These are phyloP conservation scores for Sesia apiformis DNA, from an alignment of 2,888 invertebrate genomes.

Conservation along the genomic window DNA sequence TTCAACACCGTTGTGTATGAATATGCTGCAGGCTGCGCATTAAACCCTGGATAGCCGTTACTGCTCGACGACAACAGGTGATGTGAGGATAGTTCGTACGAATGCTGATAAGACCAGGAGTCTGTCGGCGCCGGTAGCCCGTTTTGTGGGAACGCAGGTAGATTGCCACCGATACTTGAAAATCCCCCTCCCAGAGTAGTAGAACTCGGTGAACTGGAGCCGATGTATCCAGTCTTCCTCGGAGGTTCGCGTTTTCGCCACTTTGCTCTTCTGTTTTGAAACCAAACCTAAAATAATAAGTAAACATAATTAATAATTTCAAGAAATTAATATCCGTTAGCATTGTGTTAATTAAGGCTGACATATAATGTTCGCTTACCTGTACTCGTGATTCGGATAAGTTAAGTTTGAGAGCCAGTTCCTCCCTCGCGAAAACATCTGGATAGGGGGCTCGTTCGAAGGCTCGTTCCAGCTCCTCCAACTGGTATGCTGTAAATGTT, in stretches of 20 bases:
- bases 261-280: conserved; percentile 93
- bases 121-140: conserved; percentile 81
- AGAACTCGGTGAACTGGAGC: conserved; percentile 80
- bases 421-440: conserved; percentile 96
- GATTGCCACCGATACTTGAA: conserved; percentile 59
- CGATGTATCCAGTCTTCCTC: conserved; percentile 88
- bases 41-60: conserved; percentile 78
- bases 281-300: conserved; percentile 78
- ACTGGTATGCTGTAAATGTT: conserved; percentile 95
- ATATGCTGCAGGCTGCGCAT: conserved; percentile 72
- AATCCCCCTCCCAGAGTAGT: conserved; percentile 79
- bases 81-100: conserved; percentile 84
- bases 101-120: conserved; percentile 86
- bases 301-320: neutral
- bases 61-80: conserved; percentile 83
- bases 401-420: conserved; percentile 91
- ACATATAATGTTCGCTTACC: conserved; percentile 24
- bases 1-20: conserved; percentile 81
- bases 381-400: conserved; percentile 84
- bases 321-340: neutral
- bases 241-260: conserved; percentile 97
- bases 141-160: conserved; percentile 74
- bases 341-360: neutral
- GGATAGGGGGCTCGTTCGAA: conserved; percentile 97
- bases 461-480: conserved; percentile 94